A percentile compares a stretch with the other conserved stretches of the same genome.
These are phyloP conservation scores for Callocephalon fimbriatum DNA, from an alignment of 2,113 vertebrate genomes.

Conservation along the genomic window DNA sequence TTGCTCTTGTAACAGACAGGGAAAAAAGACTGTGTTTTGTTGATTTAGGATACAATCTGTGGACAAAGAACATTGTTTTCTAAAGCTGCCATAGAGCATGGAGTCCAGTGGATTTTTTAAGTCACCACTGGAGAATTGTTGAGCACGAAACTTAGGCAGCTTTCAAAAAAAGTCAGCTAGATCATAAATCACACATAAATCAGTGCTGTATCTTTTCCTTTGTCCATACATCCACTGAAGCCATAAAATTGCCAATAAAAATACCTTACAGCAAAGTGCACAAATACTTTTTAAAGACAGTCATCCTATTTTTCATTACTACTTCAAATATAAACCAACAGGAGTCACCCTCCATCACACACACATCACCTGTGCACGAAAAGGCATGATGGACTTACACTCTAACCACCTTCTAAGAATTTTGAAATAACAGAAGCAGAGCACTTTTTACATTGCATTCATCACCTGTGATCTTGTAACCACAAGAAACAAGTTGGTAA, in stretches of 20 bases:
- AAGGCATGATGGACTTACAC: neutral
- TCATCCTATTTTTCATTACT: neutral
- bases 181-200: neutral
- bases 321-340: neutral
- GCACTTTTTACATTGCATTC: neutral
- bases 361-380: neutral
- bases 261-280: neutral
- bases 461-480: neutral
- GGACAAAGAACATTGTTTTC: neutral
- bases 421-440: neutral
- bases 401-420: neutral
- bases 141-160: neutral
- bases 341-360: neutral
- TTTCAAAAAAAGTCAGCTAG: neutral
- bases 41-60: neutral
- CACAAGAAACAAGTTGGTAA: neutral
- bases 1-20: neutral
- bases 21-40: neutral
- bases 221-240: fast-evolving
- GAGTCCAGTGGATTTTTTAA: neutral
- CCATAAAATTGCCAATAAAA: neutral
- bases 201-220: neutral
- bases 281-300: neutral
- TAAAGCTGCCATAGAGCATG: neutral
- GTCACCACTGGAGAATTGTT: neutral